phyloP scores from a whole-genome alignment of 2,888 invertebrate genomes.

The Tetropium fuscum region DNA sequence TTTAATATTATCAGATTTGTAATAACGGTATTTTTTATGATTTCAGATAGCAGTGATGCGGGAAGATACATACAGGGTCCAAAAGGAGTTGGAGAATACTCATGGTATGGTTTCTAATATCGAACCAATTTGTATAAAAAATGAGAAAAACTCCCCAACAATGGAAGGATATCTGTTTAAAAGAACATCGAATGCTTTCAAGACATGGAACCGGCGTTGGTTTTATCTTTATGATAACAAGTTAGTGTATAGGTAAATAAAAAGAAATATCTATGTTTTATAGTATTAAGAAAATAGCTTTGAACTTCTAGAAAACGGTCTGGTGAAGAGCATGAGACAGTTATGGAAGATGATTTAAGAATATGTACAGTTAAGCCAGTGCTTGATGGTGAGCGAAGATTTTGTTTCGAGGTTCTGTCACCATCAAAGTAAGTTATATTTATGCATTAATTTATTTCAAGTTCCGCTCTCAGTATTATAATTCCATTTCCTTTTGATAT shows the following conservation, averaged over 20 bases:
- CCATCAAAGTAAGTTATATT: constrained; percentile 84
- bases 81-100: constrained; percentile 91
- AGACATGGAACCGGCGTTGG: constrained; percentile 98
- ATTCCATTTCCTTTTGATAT: no score
- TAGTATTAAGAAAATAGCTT: constrained; percentile 6
- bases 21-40: neutral
- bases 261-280: neutral
- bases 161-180: constrained; percentile 98
- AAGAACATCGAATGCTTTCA: constrained; percentile 96
- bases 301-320: constrained; percentile 74
- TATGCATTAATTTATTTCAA: neutral
- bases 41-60: constrained; percentile 78
- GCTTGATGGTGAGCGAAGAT: constrained; percentile 89
- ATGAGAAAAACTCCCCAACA: constrained; percentile 64
- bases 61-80: constrained; percentile 81
- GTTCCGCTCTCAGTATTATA: neutral
- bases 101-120: constrained; percentile 87
- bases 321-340: constrained; percentile 86
- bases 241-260: constrained; percentile 82
- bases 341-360: constrained; percentile 97
- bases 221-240: constrained; percentile 93
- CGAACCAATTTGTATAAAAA: constrained; percentile 70
- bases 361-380: constrained; percentile 94
- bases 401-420: constrained; percentile 96
- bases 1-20: neutral